phyloP scores from a whole-genome alignment of 2,888 invertebrate genomes.

The Archips xylosteana region DNA sequence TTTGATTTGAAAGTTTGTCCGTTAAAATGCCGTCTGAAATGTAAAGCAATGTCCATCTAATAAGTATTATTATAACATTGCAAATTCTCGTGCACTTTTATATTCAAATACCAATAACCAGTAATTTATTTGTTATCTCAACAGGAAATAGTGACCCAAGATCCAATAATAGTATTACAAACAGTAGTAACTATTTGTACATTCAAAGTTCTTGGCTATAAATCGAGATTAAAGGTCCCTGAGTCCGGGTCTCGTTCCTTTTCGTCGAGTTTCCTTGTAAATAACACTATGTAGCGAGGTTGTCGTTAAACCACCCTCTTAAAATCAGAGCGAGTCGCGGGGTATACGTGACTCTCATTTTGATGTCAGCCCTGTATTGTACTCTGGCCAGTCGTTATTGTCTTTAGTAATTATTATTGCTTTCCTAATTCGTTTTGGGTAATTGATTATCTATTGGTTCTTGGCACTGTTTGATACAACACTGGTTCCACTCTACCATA shows the following conservation, averaged over 20 bases:
- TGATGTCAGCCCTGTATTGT: slow-evolving; percentile 20
- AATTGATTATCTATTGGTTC: slow-evolving; percentile 9
- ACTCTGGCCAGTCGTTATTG: slow-evolving; percentile 14
- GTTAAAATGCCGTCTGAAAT: no score
- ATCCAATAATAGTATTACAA: slow-evolving; percentile 39
- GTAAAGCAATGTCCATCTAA: no score
- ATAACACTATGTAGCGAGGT: slow-evolving; percentile 47
- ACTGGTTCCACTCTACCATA: neutral
- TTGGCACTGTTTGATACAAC: neutral
- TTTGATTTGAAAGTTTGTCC: no score
- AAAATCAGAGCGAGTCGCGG: slow-evolving; percentile 43
- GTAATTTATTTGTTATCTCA: slow-evolving; percentile 29
- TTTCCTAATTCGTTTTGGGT: slow-evolving; percentile 14
- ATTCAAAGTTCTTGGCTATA: slow-evolving; percentile 50
- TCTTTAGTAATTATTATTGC: slow-evolving; percentile 27
- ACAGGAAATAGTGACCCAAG: slow-evolving; percentile 16
- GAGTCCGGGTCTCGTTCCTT: slow-evolving; percentile 46
- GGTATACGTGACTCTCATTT: slow-evolving; percentile 49
- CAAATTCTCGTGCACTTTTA: neutral
- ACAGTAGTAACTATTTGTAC: slow-evolving; percentile 41
- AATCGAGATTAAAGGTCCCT: slow-evolving; percentile 55
- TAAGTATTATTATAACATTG: no score
- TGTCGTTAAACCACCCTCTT: slow-evolving; percentile 49
- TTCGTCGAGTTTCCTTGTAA: slow-evolving; percentile 56
- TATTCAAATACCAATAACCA: slow-evolving; percentile 8